phyloP scores from a whole-genome alignment of 2,113 vertebrate genomes.

The Oryzias celebensis region DNA sequence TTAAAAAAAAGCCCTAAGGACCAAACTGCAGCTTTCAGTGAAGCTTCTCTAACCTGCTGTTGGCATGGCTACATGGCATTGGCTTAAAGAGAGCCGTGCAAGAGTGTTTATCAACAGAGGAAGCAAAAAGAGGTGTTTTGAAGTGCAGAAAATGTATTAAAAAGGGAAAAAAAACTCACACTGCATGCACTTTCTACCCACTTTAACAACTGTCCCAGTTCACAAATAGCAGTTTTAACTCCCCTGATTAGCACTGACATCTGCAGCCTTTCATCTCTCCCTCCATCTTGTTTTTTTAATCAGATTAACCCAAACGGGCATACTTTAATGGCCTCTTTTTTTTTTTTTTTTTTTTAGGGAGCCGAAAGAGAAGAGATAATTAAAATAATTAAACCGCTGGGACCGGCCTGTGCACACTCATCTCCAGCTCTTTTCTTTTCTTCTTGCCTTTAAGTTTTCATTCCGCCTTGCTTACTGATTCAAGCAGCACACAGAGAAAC shows the following conservation, averaged over 20 bases:
- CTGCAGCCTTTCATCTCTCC: slow-evolving; percentile 86
- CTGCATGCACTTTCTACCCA: slow-evolving; percentile 62
- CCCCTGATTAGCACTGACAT: slow-evolving; percentile 82
- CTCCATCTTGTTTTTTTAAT: slow-evolving; percentile 80
- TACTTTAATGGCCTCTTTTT: slow-evolving; percentile 85
- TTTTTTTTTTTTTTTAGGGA: slow-evolving; percentile 76
- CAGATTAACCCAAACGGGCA: slow-evolving; percentile 87
- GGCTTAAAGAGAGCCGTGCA: slow-evolving; percentile 44
- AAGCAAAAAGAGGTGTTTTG: slow-evolving; percentile 63
- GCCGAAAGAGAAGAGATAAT: slow-evolving; percentile 88
- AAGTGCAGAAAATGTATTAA: slow-evolving; percentile 55
- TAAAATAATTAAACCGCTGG: slow-evolving; percentile 93
- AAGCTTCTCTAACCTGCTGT: slow-evolving; percentile 53
- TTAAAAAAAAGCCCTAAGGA: slow-evolving; percentile 40
- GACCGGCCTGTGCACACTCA: slow-evolving; percentile 66
- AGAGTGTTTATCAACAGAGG: slow-evolving; percentile 61
- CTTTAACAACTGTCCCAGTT: slow-evolving; percentile 78
- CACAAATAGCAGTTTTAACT: slow-evolving; percentile 73
- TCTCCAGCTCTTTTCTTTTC: slow-evolving; percentile 71
- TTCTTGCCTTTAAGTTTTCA: slow-evolving; percentile 78
- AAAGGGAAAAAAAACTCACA: slow-evolving; percentile 40
- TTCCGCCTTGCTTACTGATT: slow-evolving; percentile 73
- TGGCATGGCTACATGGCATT: slow-evolving; percentile 51
- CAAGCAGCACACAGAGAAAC: slow-evolving; percentile 65
- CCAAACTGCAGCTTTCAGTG: slow-evolving; percentile 43